Base-by-base conservation (phyloP, 2,888 invertebrate genomes). In the Dioctria linearis region DNA sequence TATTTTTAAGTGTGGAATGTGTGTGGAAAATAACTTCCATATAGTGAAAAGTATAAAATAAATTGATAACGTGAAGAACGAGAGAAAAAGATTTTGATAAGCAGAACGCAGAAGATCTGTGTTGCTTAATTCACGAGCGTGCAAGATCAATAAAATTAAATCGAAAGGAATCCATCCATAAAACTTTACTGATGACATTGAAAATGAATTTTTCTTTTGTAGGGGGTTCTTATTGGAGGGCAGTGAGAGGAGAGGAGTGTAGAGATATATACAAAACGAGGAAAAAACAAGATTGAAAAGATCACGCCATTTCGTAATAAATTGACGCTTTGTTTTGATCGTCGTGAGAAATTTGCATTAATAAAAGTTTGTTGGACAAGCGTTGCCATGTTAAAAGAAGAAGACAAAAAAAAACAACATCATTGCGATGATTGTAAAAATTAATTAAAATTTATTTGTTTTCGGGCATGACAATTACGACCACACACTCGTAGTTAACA, bases 241-340 rank as follows among this genome's bases (percentile, higher is more conserved):
- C 25, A 25, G 25, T 0, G 25, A 25, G 2, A 2, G 5, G 51
- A 2, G 11, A 2, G 2, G 51, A 49, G 6, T 49, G 8, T 49
- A 49, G 1, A 11, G 3, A 42, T 42, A 42, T 42, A n/a, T 9
- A 57, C 57, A 13, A 3, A 4, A 5, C 42, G 25, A 54, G 51
- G 11, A n/a, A 51, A n/a, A 51, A 51, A 54, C 54, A 2, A 8
- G 54, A 54, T 54, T n/a, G 4, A 3, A 54, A 8, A 11, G 54
- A 69, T 69, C 69, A 69, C 69, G 49, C 69, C 69, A 69, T 69
- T 69, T 39, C 69, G 51, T 69, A 69, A 25, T 25, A 25, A 25
- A 67, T 39, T 25, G 51, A n/a, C 54, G 8, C 4, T 54, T 51
- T 69, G 54, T 69, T 69, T 69, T 54, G 39, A 11, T 49, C 51